phyloP scores from a whole-genome alignment of 2,113 vertebrate species.

The Nipponia nippon region DNA sequence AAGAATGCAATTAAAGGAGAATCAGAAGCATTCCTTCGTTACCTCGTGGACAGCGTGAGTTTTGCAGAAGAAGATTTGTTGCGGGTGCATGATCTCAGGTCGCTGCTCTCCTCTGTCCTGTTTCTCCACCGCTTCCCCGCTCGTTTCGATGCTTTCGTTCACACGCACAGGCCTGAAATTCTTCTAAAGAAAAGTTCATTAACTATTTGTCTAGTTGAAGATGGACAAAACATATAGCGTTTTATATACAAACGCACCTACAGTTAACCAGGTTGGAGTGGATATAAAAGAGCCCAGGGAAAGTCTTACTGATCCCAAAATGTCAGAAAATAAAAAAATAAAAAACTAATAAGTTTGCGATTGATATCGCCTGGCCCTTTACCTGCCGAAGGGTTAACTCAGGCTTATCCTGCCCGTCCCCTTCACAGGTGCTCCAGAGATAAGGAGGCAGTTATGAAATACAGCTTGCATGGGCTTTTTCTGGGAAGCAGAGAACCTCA shows the following conservation, averaged over 20 bases:
- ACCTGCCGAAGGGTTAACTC: not conserved
- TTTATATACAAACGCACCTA: not conserved
- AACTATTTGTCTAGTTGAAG: not conserved
- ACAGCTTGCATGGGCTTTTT: not conserved
- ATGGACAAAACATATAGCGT: not conserved
- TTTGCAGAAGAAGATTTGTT: not conserved
- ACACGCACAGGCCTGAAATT: accelerated
- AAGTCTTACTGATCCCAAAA: not conserved
- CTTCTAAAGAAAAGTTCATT: not conserved
- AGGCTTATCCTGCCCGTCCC: not conserved
- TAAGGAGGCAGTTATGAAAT: not conserved
- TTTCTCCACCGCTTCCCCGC: not conserved
- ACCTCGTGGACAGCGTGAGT: not conserved
- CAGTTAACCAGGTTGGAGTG: not conserved
- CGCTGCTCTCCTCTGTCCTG: not conserved
- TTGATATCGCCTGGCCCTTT: not conserved
- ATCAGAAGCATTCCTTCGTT: not conserved
- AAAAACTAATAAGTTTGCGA: not conserved
- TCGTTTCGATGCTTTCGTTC: accelerated
- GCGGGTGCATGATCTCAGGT: not conserved
- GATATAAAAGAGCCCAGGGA: not conserved
- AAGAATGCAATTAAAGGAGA: conserved; percentile 30
- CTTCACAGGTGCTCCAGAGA: not conserved
- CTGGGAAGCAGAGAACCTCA: not conserved
- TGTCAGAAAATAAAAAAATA: not conserved